Base-by-base conservation (phyloP, 1,140 invertebrate species). In the Lithobius niger region DNA sequence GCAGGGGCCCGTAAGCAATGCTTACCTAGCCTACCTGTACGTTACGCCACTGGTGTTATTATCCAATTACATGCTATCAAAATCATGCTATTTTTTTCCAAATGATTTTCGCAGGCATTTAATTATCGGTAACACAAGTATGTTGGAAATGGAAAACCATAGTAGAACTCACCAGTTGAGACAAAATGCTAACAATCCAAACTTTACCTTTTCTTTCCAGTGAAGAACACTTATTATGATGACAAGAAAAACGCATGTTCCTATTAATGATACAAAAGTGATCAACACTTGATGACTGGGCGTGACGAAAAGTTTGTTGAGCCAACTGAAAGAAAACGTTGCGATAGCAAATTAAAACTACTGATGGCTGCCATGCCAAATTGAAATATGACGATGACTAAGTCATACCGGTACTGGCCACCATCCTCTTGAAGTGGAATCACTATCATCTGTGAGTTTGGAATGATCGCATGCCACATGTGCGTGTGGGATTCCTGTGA, bases 361-460 rank as follows among this genome's bases (percentile, higher is more conserved):
- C n/a, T n/a, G n/a, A n/a, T n/a, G n/a, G n/a, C n/a, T n/a, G n/a
- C n/a, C n/a, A n/a, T n/a, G n/a, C n/a, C n/a, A n/a, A n/a, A n/a
- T n/a, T n/a, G n/a, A n/a, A n/a, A 18, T 40, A 40, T 40, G 31
- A 13, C 18, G 31, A 13, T 40, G 10, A 40, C 18, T 18, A 40
- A 13, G 10, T 40, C 31, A 13, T 10, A 40, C 10, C 10, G 31
- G 31, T 40, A 40, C 31, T n/a, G n/a, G n/a, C n/a, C n/a, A n/a
- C n/a, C n/a, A n/a, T n/a, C n/a, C n/a, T n/a, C n/a, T n/a, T n/a
- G n/a, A 67, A 82, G 81, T 2, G 95, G 95, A 57, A 97, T 89
- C 1, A 98, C 82, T 19, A 97, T 84, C 68, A 99, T 86, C 71
- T 98, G 94, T 1, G 94, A 97, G 69, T 97, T 99, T 27, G 88